Percentiles rank a stretch among this genome's conserved stretches.
These are phyloP conservation scores for Leptocoma aspasia DNA, from an alignment of 2,113 vertebrate species.

Conservation along the genomic window DNA sequence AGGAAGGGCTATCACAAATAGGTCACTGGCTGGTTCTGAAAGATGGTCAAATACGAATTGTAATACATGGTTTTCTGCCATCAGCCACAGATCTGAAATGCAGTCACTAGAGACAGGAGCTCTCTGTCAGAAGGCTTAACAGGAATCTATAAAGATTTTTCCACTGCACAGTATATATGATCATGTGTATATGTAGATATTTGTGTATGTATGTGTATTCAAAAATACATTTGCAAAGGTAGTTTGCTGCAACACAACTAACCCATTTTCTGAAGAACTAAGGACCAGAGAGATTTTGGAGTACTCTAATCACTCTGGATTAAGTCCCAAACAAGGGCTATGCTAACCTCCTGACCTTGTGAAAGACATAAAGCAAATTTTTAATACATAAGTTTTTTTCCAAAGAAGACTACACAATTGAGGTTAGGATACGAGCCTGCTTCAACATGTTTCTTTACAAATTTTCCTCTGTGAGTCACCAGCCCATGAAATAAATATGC, in stretches of 20 bases:
- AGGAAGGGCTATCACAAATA: not conserved
- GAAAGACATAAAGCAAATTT: not conserved
- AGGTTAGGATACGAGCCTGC: not conserved
- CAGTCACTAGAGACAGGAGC: not conserved
- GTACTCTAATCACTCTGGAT: not conserved
- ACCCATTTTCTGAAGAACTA: not conserved
- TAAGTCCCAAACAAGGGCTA: not conserved
- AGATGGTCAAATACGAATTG: accelerated
- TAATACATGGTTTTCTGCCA: not conserved
- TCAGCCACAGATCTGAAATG: not conserved
- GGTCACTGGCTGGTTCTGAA: not conserved
- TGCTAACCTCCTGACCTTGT: not conserved
- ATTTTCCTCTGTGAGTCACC: not conserved
- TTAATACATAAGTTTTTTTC: not conserved
- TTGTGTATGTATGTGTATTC: not conserved
- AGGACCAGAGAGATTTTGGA: not conserved
- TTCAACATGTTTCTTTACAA: not conserved
- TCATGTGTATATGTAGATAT: accelerated
- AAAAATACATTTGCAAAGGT: not conserved
- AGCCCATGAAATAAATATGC: not conserved
- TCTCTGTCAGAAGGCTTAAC: not conserved
- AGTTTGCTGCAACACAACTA: not conserved
- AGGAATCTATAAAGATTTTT: not conserved
- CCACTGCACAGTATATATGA: not conserved
- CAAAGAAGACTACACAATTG: not conserved